These are phyloP conservation scores for Hydraecia micacea DNA, from an alignment of 2,888 invertebrate genomes.

Conservation along the genomic window DNA sequence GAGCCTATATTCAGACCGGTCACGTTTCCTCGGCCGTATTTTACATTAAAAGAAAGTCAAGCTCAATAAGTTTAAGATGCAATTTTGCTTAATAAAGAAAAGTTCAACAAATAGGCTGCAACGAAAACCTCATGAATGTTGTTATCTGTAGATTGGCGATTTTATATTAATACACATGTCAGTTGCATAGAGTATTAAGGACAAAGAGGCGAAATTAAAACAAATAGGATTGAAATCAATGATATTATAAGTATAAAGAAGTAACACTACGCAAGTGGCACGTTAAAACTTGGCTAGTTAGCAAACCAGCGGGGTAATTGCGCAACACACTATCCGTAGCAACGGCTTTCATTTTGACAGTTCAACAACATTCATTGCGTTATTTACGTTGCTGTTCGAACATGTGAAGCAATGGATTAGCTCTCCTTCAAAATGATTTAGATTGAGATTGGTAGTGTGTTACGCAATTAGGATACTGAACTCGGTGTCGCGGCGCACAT, in stretches of 20 bases:
- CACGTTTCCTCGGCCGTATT: background rate
- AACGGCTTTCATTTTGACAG: background rate
- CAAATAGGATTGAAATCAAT: background rate
- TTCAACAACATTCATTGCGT: background rate
- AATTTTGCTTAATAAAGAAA: conserved; percentile 4
- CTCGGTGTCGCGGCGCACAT: background rate
- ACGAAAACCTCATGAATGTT: conserved; percentile 8
- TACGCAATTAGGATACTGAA: background rate
- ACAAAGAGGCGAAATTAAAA: background rate
- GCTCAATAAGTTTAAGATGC: conserved; percentile 31
- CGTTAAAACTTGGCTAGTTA: background rate
- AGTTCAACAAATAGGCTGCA: conserved; percentile 21
- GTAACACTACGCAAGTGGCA: background rate
- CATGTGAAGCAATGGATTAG: background rate
- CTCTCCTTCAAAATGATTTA: background rate
- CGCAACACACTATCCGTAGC: no score
- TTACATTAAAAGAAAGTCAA: background rate
- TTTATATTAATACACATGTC: conserved; percentile 10
- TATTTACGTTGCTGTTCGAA: background rate
- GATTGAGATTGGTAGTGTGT: background rate
- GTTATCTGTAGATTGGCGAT: conserved; percentile 9
- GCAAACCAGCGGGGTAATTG: background rate
- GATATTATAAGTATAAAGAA: background rate
- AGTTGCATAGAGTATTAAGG: background rate
- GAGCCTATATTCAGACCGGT: background rate